These are phyloP conservation scores for Sinopyrophorus schimmeli DNA, from an alignment of 2,888 invertebrate species.

Conservation along the genomic window DNA sequence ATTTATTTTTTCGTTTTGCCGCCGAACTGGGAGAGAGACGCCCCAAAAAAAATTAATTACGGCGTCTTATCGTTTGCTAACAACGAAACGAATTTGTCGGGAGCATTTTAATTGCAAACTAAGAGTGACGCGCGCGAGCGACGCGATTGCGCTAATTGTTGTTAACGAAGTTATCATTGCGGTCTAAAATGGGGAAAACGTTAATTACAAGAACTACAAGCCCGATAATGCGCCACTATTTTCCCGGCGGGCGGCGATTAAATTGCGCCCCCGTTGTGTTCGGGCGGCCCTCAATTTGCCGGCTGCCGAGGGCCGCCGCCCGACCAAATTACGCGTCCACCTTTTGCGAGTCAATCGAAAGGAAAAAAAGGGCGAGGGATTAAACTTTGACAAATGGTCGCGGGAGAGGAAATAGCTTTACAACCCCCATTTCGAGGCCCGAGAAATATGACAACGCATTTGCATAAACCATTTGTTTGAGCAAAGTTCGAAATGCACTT, in stretches of 20 bases:
- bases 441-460: constrained; percentile 44
- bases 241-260: too few relatives aligned
- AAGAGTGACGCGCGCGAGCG: constrained; percentile 23
- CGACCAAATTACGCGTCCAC: not conserved
- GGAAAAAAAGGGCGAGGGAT: not conserved
- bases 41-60: constrained; percentile 6
- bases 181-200: constrained; percentile 31
- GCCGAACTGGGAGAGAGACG: not conserved
- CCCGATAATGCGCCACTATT: constrained; percentile 7
- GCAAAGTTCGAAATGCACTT: constrained; percentile 39
- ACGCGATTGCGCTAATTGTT: constrained; percentile 35
- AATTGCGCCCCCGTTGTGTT: too few relatives aligned
- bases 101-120: constrained; percentile 32
- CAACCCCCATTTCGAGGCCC: constrained; percentile 14
- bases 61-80: constrained; percentile 3
- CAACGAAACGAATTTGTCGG: constrained; percentile 20
- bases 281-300: too few relatives aligned
- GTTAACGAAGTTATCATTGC: constrained; percentile 43
- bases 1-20: not conserved
- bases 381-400: constrained; percentile 30
- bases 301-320: too few relatives aligned
- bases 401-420: constrained; percentile 24
- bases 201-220: constrained; percentile 26
- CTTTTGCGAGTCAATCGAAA: not conserved
- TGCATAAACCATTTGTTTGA: constrained; percentile 48